Conservation (phyloP, 2,888 invertebrate species). For the Euzetes globulus region DNA sequence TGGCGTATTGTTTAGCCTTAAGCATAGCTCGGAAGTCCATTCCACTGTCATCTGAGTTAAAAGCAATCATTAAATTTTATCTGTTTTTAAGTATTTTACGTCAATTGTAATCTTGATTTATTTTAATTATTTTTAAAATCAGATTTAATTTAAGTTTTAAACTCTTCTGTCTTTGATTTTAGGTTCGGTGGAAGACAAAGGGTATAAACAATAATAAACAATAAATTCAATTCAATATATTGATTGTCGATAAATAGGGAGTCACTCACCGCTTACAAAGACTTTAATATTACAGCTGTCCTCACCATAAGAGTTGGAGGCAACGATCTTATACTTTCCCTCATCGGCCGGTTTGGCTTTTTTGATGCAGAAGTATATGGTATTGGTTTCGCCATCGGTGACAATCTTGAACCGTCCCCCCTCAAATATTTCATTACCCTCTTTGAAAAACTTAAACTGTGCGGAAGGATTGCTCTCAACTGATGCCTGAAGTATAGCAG, state of each 20-base stretch:
- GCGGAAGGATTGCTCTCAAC: slow-evolving; percentile 92
- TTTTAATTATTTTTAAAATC: no score
- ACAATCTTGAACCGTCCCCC: slow-evolving; percentile 90
- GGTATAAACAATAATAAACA: no score
- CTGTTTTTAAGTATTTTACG: no score
- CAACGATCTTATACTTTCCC: slow-evolving; percentile 83
- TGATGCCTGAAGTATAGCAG: slow-evolving; percentile 82
- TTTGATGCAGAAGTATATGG: slow-evolving; percentile 85
- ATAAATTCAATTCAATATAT: background rate
- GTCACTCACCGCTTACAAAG: slow-evolving; percentile 74
- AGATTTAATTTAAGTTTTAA: no score
- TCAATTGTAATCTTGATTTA: no score
- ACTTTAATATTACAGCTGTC: slow-evolving; percentile 93
- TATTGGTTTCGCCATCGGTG: slow-evolving; percentile 86
- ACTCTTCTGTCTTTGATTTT: no score
- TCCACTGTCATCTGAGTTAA: slow-evolving; percentile 69
- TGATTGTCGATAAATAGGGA: background rate
- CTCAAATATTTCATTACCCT: slow-evolving; percentile 83
- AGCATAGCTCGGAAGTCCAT: slow-evolving; percentile 99
- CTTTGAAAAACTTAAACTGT: slow-evolving; percentile 90
- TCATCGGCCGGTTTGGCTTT: slow-evolving; percentile 96
- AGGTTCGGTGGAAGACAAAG: no score
- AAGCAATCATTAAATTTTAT: background rate
- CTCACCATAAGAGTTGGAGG: slow-evolving; percentile 88
- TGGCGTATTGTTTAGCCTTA: slow-evolving; percentile 86